Conservation (phyloP, 2,797 vertebrate species). For the Choloepus didactylus region DNA sequence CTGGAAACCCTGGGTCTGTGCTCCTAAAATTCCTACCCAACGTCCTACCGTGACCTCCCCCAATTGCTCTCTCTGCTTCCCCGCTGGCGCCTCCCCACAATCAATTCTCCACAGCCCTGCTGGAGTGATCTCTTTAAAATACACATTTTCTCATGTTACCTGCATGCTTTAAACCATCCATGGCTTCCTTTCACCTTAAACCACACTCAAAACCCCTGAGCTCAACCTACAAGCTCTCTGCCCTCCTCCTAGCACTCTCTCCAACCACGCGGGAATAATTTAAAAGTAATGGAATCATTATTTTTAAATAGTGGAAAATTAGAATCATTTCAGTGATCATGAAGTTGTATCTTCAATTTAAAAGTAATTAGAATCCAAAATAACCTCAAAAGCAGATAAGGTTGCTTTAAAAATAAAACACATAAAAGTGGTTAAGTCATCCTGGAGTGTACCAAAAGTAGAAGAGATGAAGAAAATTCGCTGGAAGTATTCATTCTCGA, state of each 20-base stretch:
- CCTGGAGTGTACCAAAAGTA: neutral
- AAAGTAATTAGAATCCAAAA: neutral
- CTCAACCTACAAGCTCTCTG: neutral
- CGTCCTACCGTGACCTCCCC: too few species aligned
- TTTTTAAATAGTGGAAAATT: neutral
- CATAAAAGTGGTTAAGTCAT: too few species aligned
- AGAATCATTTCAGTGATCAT: neutral
- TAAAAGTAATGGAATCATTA: neutral
- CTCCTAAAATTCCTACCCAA: too few species aligned
- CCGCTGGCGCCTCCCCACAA: too few species aligned
- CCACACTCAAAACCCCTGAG: neutral
- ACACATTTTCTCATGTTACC: too few species aligned
- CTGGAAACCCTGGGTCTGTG: too few species aligned
- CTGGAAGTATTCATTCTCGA: neutral
- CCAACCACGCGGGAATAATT: too few species aligned
- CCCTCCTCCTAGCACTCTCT: neutral
- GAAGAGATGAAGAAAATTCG: neutral
- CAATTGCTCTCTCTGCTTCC: too few species aligned
- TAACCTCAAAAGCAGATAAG: neutral
- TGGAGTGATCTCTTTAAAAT: too few species aligned
- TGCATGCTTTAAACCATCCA: too few species aligned
- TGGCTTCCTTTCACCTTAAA: too few species aligned
- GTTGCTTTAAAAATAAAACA: neutral
- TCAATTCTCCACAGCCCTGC: too few species aligned
- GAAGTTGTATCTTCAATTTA: neutral